Evolutionary conservation across 2,113 vertebrate species (phyloP), one percentile per base, ranked within the genome.

Genomic region (Cettia cetti): DNA sequence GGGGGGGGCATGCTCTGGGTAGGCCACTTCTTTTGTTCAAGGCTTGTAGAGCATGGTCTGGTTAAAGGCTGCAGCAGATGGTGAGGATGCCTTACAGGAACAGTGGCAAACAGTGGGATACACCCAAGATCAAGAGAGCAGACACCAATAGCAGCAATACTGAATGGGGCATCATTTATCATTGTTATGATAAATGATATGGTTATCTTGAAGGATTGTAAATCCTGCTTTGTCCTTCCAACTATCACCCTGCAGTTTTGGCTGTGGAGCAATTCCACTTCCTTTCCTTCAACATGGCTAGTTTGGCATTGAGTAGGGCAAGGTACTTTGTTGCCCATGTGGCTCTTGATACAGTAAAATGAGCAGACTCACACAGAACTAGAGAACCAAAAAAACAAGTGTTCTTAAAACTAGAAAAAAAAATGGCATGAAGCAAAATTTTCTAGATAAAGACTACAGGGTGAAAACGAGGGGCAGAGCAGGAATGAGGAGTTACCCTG

Each of bases 1-100:
- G 7, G 3, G 19, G 10, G 10, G 17, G 3, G 1, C 17, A 50
- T 27, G 12, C 12, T 54, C 33, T 80, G 2, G 0, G 30, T 33
- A 44, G 28, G 31, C 10, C 39, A 35, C 24, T 61, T 68, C 31
- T 65, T 89, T 65, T 75, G 42, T 72, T 92, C 64, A 65, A 79
- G 76, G 21, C 56, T 65, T 52, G 40, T 56, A 72, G 72, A 66
- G 22, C 57, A 33, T 4, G 10, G 57, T 40, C 33, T 60, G 18
- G 5, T 60, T 89, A 86, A 82, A 68, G 50, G 42, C 85, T 79
- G 50, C 1, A 1, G 72, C 71, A 94, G 72, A 77, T 35, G 57
- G 49, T 3, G 7, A 78, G 74, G 66, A 60, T 15, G 11, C 0
- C 0, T 63, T 86, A 40, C 3, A 21, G 65, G 65, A 86, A 70